Conservation (phyloP, 2,797 vertebrate genomes). For the Urocyon cinereoargenteus region DNA sequence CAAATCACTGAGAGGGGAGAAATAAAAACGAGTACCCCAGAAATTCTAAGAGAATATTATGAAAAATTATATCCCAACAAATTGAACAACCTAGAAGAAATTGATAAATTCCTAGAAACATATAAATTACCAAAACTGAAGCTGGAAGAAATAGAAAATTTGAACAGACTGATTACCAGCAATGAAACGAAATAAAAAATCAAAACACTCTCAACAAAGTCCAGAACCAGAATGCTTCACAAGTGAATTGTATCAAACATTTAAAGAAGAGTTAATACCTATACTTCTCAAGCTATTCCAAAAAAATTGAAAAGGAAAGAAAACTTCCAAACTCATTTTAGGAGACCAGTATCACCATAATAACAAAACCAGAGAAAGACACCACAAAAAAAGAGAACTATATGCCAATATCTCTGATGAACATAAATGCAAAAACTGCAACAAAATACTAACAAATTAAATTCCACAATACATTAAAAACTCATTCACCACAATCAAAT, state of each 20-base stretch:
- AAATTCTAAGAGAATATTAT: background rate
- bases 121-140: background rate
- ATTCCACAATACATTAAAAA: background rate
- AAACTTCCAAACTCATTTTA: background rate
- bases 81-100: background rate
- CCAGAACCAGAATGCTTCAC: background rate
- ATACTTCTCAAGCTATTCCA: no score
- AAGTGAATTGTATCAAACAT: background rate
- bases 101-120: background rate
- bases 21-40: background rate
- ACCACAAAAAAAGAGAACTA: background rate
- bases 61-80: background rate
- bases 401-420: background rate
- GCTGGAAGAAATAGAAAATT: background rate
- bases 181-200: background rate
- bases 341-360: background rate
- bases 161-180: background rate
- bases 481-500: background rate
- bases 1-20: background rate
- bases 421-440: background rate
- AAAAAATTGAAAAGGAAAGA: background rate
- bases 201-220: background rate
- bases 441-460: background rate
- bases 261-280: background rate
- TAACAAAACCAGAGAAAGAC: background rate